Conservation (phyloP, 1,140 invertebrate genomes). For the Propsilocerus akamusi region DNA sequence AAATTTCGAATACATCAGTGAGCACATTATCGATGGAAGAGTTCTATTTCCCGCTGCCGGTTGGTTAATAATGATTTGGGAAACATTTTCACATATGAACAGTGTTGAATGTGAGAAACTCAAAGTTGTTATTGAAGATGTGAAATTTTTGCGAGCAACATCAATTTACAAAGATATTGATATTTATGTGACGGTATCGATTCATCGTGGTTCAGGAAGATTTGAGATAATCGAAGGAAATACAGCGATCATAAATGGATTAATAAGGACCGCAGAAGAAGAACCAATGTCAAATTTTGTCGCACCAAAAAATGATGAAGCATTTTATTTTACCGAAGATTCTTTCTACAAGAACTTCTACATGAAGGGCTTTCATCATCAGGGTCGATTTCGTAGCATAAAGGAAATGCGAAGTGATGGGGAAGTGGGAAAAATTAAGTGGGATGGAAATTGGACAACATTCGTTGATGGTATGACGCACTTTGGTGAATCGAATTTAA, state of each 20-base stretch:
- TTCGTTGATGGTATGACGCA: slow-evolving; percentile 95
- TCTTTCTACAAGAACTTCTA: slow-evolving; percentile 78
- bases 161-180: slow-evolving; percentile 47
- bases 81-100: slow-evolving; percentile 63
- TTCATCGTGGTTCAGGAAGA: slow-evolving; percentile 62
- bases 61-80: slow-evolving; percentile 71
- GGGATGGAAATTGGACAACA: slow-evolving; percentile 72
- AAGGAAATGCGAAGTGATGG: slow-evolving; percentile 22
- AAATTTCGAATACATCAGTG: slow-evolving; percentile 54
- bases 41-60: slow-evolving; percentile 80
- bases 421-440: slow-evolving; percentile 32
- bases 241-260: slow-evolving; percentile 55
- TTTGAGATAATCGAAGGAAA: slow-evolving; percentile 74
- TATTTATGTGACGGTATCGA: slow-evolving; percentile 58
- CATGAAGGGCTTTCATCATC: slow-evolving; percentile 81
- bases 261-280: slow-evolving; percentile 33
- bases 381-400: slow-evolving; percentile 16
- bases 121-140: slow-evolving; percentile 70
- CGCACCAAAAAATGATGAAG: slow-evolving; percentile 24
- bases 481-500: slow-evolving; percentile 55
- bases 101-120: slow-evolving; percentile 49
- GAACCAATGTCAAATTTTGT: slow-evolving; percentile 23
- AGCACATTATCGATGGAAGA: slow-evolving; percentile 70
- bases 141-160: slow-evolving; percentile 66
- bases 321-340: slow-evolving; percentile 27